Base-by-base conservation (phyloP, 2,113 vertebrate species). In the Corynorhinus townsendii region DNA sequence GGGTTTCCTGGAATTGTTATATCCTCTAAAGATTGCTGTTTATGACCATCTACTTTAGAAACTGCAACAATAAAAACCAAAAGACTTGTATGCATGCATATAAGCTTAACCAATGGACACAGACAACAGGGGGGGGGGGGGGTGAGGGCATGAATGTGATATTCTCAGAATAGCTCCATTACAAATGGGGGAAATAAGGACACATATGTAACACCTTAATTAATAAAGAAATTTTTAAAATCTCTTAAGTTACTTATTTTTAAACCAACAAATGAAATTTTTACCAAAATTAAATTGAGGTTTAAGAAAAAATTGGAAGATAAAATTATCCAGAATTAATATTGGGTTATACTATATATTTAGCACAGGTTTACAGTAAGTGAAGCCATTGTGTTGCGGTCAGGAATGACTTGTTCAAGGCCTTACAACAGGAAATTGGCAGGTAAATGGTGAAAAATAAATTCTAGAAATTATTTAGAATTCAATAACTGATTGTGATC, bases 381-480 rank as follows among this genome's bases (percentile, higher is more conserved):
- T 47, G 33, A 92, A 45, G 5, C 16, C 71, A 82, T 24, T 77
- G 22, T 90, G 35, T 26, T 52, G 2, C 16, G 81, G n/a, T 66
- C 49, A 33, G 24, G n/a, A 47, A 15, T 88, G 7, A 77, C 19
- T 92, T 84, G n/a, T 80, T 86, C 35, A 92, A 80, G 40, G 8
- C 66, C 9, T 56, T 52, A 35, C 11, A 91, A 64, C 0, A 59
- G 17, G 66, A 93, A 40, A 28, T 49, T 64, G 59, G 30, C 26
- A 76, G 52, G 35, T 30, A 45, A 54, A 49, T 68, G 4, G 15
- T 66, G 82, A 83, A 84, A 95, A 93, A 69, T 79, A 38, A 87
- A 89, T 59, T 68, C 12, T 93, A 66, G 33, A 90, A 96, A 30
- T 80, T 17, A 91, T 35, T 96, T 86, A 93, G 84, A 80, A 75